These are phyloP conservation scores for Brachypteracias leptosomus DNA, from an alignment of 2,113 vertebrate genomes.

Conservation along the genomic window DNA sequence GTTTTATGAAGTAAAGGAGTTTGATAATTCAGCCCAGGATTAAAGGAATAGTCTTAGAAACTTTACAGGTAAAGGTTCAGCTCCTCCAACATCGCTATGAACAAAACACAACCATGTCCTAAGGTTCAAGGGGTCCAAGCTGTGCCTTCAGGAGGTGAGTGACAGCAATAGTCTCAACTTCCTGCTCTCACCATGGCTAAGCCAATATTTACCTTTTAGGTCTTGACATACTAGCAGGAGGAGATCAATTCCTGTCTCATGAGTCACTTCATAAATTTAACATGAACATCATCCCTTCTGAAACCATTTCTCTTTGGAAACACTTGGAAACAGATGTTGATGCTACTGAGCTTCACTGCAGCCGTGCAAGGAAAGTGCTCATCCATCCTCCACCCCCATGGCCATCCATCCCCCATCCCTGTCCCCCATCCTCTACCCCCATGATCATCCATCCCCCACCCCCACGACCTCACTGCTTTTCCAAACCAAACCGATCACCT, in stretches of 20 bases:
- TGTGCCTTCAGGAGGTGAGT: background rate
- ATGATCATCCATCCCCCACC: background rate
- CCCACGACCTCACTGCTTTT: background rate
- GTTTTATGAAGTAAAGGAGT: background rate
- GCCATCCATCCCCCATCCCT: background rate
- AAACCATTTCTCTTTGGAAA: background rate
- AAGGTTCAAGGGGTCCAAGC: no score
- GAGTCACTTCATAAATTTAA: background rate
- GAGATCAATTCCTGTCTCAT: background rate
- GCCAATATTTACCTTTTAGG: constrained; percentile 12
- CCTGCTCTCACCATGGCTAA: background rate
- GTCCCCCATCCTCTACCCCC: no score
- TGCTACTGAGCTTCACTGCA: background rate
- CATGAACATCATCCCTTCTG: background rate
- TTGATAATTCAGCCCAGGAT: background rate
- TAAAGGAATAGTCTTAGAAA: background rate
- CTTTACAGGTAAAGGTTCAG: background rate
- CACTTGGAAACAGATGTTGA: background rate
- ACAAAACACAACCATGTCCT: background rate
- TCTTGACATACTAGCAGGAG: background rate
- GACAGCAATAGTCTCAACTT: background rate
- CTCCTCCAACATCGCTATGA: background rate
- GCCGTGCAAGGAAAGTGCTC: background rate
- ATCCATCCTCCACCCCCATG: background rate
- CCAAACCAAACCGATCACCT: background rate